phyloP scores from a whole-genome alignment of 2,888 invertebrate genomes.

The Cynaeus angustus region DNA sequence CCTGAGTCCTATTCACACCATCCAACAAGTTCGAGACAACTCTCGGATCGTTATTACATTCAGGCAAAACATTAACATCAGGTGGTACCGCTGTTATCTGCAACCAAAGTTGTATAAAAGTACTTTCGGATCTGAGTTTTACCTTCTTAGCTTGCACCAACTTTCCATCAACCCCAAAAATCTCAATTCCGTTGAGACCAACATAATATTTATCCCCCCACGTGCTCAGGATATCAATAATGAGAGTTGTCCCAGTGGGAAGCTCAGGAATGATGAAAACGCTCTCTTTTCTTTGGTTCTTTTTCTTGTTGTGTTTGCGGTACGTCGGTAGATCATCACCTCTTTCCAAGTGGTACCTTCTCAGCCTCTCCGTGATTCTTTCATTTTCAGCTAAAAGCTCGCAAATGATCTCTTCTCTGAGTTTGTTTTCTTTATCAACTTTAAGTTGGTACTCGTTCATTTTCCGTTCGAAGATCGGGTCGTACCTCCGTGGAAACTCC shows the following conservation, averaged over 20 bases:
- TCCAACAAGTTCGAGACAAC: constrained; percentile 80
- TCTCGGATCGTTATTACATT: constrained; percentile 78
- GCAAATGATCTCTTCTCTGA: constrained; percentile 66
- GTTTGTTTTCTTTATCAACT: constrained; percentile 65
- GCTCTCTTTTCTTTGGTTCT: constrained; percentile 35
- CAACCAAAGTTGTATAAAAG: neutral
- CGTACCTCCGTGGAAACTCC: constrained; percentile 35
- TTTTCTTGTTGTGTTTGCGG: constrained; percentile 41
- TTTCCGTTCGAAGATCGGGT: constrained; percentile 54
- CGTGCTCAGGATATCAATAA: constrained; percentile 81
- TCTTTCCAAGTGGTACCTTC: constrained; percentile 51
- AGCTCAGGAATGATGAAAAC: constrained; percentile 84
- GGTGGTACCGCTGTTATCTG: constrained; percentile 75
- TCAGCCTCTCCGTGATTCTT: constrained; percentile 56
- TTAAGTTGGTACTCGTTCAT: constrained; percentile 63
- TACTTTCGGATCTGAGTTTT: constrained; percentile 11
- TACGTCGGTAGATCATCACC: constrained; percentile 3
- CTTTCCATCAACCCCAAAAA: constrained; percentile 80
- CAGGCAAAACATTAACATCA: constrained; percentile 80
- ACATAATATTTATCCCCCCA: constrained; percentile 89
- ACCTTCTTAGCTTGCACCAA: constrained; percentile 78
- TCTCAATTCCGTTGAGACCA: constrained; percentile 85
- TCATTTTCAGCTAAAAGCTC: constrained; percentile 66
- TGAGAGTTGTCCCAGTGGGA: constrained; percentile 79
- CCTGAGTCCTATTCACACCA: constrained; percentile 82